Base-by-base conservation (phyloP, 2,113 vertebrate species). In the Rhipidura dahli region DNA sequence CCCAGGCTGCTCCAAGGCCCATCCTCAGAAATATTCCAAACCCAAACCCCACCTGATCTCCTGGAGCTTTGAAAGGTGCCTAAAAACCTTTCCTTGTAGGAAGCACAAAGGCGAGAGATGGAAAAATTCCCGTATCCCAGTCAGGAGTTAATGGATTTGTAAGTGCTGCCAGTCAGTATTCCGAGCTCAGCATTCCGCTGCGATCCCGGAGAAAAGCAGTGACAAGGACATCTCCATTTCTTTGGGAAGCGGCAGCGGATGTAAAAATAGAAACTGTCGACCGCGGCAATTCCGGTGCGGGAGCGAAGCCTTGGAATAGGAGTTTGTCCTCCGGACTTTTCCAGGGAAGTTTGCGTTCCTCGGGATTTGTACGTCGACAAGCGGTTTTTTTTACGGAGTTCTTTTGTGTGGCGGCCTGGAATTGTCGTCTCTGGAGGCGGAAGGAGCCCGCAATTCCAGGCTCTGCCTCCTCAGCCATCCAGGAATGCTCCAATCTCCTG, bases 181-280 rank as follows among this genome's bases (percentile, higher is more conserved):
- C 42, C 3, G 45, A 56, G 60, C 56, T 51, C 56, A 7, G 73
- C 60, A 1, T 37, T 44, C 42, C 8, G 6, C 16, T 28, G 68
- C 45, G 2, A 24, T 16, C 64, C 63, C 3, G 3, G 18, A 35
- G 66, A 44, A 31, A 69, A 70, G 85, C 2, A 71, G 33, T 56
- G 13, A 59, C 69, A 79, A 87, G 83, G 78, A 68, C 87, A 10
- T 77, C 64, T 57, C 78, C 81, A 80, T 88, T 75, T 79, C 72
- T 60, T 76, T 69, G 81, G 72, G 83, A 77, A 91, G 51, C 11
- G 76, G 66, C 71, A 28, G 73, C 79, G 83, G 84, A 89, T 81
- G 78, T 82, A 87, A 82, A 84, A 95, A 94, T 88, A 90, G 86
- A 71, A 92, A 60, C 60, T 24, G 83, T 61, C 63, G 37, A 53